Evolutionary conservation across 2,888 invertebrate genomes (phyloP), one percentile per base, ranked within the genome.

Genomic region (Lasiommata megera): DNA sequence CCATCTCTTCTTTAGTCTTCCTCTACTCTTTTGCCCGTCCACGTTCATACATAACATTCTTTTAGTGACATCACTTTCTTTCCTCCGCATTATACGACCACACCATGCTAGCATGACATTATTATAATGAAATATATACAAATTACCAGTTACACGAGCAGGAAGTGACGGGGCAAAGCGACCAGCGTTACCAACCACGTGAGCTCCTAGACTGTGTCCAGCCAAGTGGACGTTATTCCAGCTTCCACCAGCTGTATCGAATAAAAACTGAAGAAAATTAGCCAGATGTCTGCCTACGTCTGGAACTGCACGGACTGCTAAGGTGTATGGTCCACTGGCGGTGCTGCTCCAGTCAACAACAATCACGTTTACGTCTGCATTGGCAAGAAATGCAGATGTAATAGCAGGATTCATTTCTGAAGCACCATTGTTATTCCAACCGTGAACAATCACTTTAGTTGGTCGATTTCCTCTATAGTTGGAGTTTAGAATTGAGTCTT

Each of bases 171-270:
- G 74, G 0, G 61, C 61, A 6, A 79, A 69, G 1, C 73, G 71
- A 8, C 80, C 85, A 56, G 83, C 81, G 23, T 69, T 77, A 2
- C 86, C 88, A 0, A 83, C 81, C 9, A 85, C 70, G 58, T 85
- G 84, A 38, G 81, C 83, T 0, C 84, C 84, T 54, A 84, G 72
- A 60, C 83, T 82, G 68, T 74, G 77, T 0, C 85, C 85, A 9
- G 79, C 63, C 8, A 84, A 56, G 47, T 84, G 84, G 1, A 82
- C 69, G n/a, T 77, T 78, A 56, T 77, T 76, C 79, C 80, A 83
- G 67, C 80, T 76, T 8, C 80, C 82, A 12, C 85, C 86, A 3
- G 69, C 73, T 0, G 67, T 80, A 46, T 71, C 72, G 54, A 80
- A 70, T 14, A 88, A 72, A 78, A 81, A 84, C 9, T 68, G 65